Evolutionary conservation across 1,140 invertebrate species (phyloP).

Genomic region (Hyphantria cunea): DNA sequence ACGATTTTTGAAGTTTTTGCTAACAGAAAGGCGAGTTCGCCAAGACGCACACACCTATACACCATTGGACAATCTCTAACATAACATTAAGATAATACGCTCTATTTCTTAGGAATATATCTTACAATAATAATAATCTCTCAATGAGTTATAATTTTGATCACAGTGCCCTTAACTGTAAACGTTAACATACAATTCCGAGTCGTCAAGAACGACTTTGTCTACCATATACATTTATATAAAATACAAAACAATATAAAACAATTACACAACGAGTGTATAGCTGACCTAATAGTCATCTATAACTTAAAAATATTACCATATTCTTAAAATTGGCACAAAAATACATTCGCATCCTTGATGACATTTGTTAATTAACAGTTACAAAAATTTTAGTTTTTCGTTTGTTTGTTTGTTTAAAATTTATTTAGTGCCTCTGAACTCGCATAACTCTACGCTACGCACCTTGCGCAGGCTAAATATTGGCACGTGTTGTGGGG

Average conservation of each 20-base stretch:
- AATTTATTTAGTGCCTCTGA: too few relatives aligned
- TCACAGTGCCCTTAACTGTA: slow-evolving; percentile 81
- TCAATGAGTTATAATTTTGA: slow-evolving; percentile 82
- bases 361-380: too few relatives aligned
- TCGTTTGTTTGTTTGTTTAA: too few relatives aligned
- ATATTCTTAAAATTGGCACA: slow-evolving; percentile 76
- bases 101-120: slow-evolving; percentile 79
- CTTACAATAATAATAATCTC: slow-evolving; percentile 80
- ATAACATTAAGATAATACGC: slow-evolving; percentile 72
- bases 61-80: slow-evolving; percentile 61
- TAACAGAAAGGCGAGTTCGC: slow-evolving; percentile 2
- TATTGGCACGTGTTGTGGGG: too few relatives aligned
- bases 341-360: slow-evolving; percentile 61
- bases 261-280: slow-evolving; percentile 68
- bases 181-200: slow-evolving; percentile 79
- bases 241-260: slow-evolving; percentile 81
- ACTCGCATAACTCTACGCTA: too few relatives aligned
- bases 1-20: slow-evolving; percentile 53
- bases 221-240: slow-evolving; percentile 59
- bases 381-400: too few relatives aligned
- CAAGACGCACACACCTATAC: slow-evolving; percentile 24
- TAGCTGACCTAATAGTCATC: slow-evolving; percentile 69
- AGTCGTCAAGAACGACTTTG: slow-evolving; percentile 65
- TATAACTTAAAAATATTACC: slow-evolving; percentile 75
- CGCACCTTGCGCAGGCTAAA: too few relatives aligned